Evolutionary conservation across 2,888 invertebrate genomes (phyloP), one percentile per base, ranked within the genome.

Genomic region (Drosophila sordidapex): DNA sequence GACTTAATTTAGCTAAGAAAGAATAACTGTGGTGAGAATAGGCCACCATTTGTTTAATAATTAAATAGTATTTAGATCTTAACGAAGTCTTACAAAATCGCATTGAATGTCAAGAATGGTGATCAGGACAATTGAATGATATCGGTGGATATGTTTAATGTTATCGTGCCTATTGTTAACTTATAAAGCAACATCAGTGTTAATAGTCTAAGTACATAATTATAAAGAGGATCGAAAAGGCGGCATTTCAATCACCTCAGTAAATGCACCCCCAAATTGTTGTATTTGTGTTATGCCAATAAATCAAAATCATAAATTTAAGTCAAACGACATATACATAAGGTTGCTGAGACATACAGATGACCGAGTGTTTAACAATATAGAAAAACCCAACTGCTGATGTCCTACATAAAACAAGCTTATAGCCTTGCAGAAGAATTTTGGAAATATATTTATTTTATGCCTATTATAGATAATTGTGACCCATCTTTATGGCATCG

Each of bases 371-470:
- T 56, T 61, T 18, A 43, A 57, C 49, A 70, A 54, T 31, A 48
- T 67, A 53, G 35, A 68, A 77, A 75, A 60, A 70, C 46, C 53
- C 66, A 70, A 54, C 62, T 75, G 70, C 60, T 74, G 49, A 73
- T 81, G 89, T 85, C 79, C 89, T 88, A 88, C 83, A 83, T 76
- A 81, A 77, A 83, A 86, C 89, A 71, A 76, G 79, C 74, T 73
- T 25, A 27, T 86, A 81, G 85, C 85, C 89, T 88, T 88, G 85
- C 66, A 57, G 79, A 79, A 81, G 83, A 86, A 86, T 86, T 82
- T 86, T 54, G 71, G 56, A 63, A 62, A 81, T 53, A 73, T 70
- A 70, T 88, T 56, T 81, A 74, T 79, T 72, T 76, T 54, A 74
- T 81, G 49, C 35, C 33, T 36, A 73, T 79, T 74, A 82, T 70